Conservation (phyloP, 2,888 invertebrate species). For the Herminia tarsipennalis region DNA sequence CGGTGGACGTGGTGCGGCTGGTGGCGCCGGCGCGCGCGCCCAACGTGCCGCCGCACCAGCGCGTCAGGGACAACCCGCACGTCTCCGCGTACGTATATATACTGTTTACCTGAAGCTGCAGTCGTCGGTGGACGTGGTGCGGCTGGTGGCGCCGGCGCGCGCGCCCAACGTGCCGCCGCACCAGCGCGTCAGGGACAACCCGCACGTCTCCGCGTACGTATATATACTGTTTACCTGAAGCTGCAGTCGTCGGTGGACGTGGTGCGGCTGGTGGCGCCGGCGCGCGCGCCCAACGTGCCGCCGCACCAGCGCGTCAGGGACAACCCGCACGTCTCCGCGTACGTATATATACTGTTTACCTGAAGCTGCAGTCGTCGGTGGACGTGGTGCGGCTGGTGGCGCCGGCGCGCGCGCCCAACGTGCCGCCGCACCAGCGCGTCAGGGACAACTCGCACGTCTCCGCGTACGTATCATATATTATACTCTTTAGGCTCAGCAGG, state of each 20-base stretch:
- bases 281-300: conserved; percentile 96
- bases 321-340: conserved; percentile 98
- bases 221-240: too few species aligned
- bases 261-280: conserved; percentile 96
- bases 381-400: conserved; percentile 97
- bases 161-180: conserved; percentile 98
- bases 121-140: conserved; percentile 97
- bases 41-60: conserved; percentile 97
- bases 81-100: conserved; percentile 96
- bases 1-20: conserved; percentile 96
- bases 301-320: conserved; percentile 97
- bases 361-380: too few species aligned
- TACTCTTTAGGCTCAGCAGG: too few species aligned
- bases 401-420: conserved; percentile 96
- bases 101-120: too few species aligned
- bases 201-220: conserved; percentile 97
- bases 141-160: conserved; percentile 96
- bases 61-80: conserved; percentile 97
- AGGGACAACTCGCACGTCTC: conserved; percentile 98
- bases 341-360: conserved; percentile 77
- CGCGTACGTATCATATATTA: conserved; percentile 88
- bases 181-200: conserved; percentile 96
- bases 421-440: conserved; percentile 96
- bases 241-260: conserved; percentile 98
- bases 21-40: conserved; percentile 97